A percentile compares a stretch with the other conserved stretches of the same genome.
Evolutionary conservation across 2,888 invertebrate species (phyloP).

Genomic region (Melipona bicolor): DNA sequence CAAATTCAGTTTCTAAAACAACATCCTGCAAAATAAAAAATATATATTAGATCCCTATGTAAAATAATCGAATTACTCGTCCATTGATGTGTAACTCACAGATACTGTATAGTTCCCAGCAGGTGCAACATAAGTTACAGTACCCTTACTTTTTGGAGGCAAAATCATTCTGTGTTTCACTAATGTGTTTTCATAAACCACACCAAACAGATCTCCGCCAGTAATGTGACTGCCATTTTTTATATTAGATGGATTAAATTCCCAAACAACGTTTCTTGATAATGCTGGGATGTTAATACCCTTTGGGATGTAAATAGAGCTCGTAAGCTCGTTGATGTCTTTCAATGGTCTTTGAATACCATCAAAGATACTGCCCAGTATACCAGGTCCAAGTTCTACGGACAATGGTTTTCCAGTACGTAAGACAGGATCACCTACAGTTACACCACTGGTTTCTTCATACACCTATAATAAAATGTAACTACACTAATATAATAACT

Average conservation of each 20-base stretch:
- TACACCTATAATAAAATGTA: conserved; percentile 87
- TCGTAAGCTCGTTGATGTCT: conserved; percentile 96
- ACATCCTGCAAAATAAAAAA: conserved; percentile 89
- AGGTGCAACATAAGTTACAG: conserved; percentile 97
- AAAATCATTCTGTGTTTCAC: conserved; percentile 98
- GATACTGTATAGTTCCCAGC: conserved; percentile 97
- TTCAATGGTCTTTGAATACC: conserved; percentile 99
- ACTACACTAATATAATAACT: conserved; percentile 8
- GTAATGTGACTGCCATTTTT: conserved; percentile 98
- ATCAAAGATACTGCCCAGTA: conserved; percentile 99
- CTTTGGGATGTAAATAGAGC: conserved; percentile 99
- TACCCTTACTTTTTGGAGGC: conserved; percentile 97
- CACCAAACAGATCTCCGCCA: conserved; percentile 98
- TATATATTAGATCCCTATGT: background rate
- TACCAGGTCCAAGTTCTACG: conserved; percentile 99
- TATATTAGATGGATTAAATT: conserved; percentile 94
- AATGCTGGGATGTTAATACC: conserved; percentile 98
- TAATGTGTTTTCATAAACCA: conserved; percentile 98
- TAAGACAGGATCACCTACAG: conserved; percentile 99
- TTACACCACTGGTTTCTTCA: conserved; percentile 98
- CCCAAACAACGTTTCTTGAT: conserved; percentile 93
- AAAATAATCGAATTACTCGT: background rate
- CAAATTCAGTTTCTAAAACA: conserved; percentile 99
- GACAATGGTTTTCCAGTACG: conserved; percentile 99
- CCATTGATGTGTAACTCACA: conserved; percentile 86